These are phyloP conservation scores for Caenorhabditis doughertyi DNA, from an alignment of 2,888 invertebrate species.

Conservation along the genomic window DNA sequence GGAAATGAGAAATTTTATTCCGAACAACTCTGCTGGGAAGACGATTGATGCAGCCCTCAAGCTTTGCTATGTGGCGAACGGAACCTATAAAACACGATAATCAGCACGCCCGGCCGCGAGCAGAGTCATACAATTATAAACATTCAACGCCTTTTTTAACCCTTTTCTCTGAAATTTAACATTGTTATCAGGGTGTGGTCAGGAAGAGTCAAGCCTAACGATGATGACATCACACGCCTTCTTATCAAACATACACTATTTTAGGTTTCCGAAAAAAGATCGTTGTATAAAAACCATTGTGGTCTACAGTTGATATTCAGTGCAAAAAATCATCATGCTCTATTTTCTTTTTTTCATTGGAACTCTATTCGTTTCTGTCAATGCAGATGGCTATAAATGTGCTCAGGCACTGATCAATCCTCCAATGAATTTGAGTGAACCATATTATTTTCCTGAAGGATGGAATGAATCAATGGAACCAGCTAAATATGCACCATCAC, in stretches of 20 bases:
- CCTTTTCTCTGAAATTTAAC: slow-evolving; percentile 12
- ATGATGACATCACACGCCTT: slow-evolving; percentile 8
- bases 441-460: slow-evolving; percentile 25
- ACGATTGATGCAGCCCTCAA: too few species aligned
- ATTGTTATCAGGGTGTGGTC: slow-evolving; percentile 25
- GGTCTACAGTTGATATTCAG: not conserved
- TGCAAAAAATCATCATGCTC: slow-evolving; percentile 21
- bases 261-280: slow-evolving; percentile 8
- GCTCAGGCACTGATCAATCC: slow-evolving; percentile 21
- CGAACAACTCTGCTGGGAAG: too few species aligned
- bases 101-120: not conserved
- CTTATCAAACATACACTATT: slow-evolving; percentile 6
- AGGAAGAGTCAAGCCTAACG: slow-evolving; percentile 8
- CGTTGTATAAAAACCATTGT: slow-evolving; percentile 8
- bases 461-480: slow-evolving; percentile 41
- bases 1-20: too few species aligned
- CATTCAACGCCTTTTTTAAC: not conserved
- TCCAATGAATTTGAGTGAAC: slow-evolving; percentile 6
- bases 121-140: not conserved
- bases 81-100: too few species aligned
- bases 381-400: slow-evolving; percentile 40
- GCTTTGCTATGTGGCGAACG: too few species aligned
- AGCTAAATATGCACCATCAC: slow-evolving; percentile 14
- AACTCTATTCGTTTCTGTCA: slow-evolving; percentile 1
- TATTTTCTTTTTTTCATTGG: not conserved